Conservation (phyloP, 1,140 invertebrate genomes). For the Anagrus nilaparvatae region DNA sequence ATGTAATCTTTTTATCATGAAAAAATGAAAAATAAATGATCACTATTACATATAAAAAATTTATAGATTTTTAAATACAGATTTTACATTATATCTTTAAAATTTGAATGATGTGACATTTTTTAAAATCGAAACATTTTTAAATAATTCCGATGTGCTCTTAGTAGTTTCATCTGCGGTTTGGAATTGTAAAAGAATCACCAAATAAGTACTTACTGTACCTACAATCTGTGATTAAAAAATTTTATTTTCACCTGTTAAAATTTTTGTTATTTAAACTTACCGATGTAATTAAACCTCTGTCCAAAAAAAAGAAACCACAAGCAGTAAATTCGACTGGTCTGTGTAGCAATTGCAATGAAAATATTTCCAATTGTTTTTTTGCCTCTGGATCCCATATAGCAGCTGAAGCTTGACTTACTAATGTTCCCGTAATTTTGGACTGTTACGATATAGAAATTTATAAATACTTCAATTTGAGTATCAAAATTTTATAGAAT, state of each 20-base stretch:
- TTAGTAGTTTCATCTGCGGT: conserved; percentile 33
- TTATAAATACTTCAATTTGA: too few relatives aligned
- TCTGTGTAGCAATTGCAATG: conserved; percentile 51
- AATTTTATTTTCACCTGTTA: too few relatives aligned
- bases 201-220: conserved; percentile 58
- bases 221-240: conserved; percentile 56
- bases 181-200: conserved; percentile 61
- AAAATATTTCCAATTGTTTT: conserved; percentile 52
- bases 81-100: too few relatives aligned
- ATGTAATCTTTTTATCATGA: too few relatives aligned
- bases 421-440: conserved; percentile 28
- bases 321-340: conserved; percentile 52
- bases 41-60: too few relatives aligned
- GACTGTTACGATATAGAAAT: too few relatives aligned
- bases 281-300: conserved; percentile 55
- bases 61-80: too few relatives aligned
- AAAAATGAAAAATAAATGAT: too few relatives aligned
- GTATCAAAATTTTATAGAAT: too few relatives aligned
- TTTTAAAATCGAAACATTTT: conserved; percentile 18
- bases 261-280: too few relatives aligned
- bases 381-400: conserved; percentile 24
- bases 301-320: conserved; percentile 52
- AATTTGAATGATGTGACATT: conserved; percentile 6
- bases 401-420: conserved; percentile 30
- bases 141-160: conserved; percentile 24